Evolutionary conservation across 1,140 invertebrate genomes (phyloP).

Genomic region (Achatina immaculata): DNA sequence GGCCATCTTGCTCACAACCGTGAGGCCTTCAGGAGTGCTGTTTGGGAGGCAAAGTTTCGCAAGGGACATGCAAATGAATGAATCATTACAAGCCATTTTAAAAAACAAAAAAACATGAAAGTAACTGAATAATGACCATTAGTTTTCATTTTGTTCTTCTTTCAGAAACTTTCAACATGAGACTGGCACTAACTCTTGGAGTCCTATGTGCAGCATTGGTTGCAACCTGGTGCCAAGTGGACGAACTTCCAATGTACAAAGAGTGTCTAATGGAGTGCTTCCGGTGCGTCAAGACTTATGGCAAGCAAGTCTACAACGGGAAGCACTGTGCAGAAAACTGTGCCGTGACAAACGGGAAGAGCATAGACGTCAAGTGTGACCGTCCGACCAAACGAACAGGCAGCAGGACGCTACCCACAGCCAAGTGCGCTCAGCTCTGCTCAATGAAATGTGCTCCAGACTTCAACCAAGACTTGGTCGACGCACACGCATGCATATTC

Average conservation of each 20-base stretch:
- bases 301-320: slow-evolving; percentile 40
- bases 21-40: no score
- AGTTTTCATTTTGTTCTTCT: background rate
- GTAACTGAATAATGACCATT: no score
- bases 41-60: no score
- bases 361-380: slow-evolving; percentile 32
- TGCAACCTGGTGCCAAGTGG: background rate
- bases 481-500: slow-evolving; percentile 31
- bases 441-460: background rate
- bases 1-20: no score
- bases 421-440: slow-evolving; percentile 9
- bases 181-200: slow-evolving; percentile 6
- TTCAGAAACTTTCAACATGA: slow-evolving; percentile 7
- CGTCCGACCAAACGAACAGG: slow-evolving; percentile 2
- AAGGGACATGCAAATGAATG: no score
- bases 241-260: slow-evolving; percentile 27
- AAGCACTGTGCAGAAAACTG: slow-evolving; percentile 37
- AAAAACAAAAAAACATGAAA: no score
- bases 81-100: no score
- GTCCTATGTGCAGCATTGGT: background rate
- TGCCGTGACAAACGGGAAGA: slow-evolving; percentile 19
- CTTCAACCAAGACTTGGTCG: slow-evolving; percentile 1
- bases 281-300: slow-evolving; percentile 38
- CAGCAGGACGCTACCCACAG: background rate
- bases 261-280: slow-evolving; percentile 37